These are phyloP conservation scores for Drusus annulatus DNA, from an alignment of 1,140 invertebrate genomes.

Conservation along the genomic window DNA sequence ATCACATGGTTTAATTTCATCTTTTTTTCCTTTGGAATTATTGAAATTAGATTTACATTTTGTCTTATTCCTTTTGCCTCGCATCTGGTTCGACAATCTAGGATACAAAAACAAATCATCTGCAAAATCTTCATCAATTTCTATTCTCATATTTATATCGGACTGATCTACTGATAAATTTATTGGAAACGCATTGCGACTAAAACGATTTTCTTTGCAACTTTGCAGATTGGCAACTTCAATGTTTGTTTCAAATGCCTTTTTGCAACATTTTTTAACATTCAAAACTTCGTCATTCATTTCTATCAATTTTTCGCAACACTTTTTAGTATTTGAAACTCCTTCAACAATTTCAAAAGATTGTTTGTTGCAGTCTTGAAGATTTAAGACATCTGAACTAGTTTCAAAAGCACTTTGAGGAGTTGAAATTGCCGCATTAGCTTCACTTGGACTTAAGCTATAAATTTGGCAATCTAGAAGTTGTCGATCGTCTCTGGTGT, in stretches of 20 bases:
- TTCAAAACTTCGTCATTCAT: neutral
- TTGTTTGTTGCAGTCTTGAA: no score
- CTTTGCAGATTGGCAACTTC: neutral
- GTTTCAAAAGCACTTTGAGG: no score
- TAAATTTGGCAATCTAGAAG: neutral
- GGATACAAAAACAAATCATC: constrained; percentile 21
- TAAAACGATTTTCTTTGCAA: neutral
- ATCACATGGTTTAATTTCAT: neutral
- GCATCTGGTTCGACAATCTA: neutral
- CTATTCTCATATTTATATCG: neutral
- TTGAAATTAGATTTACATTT: neutral
- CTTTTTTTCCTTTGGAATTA: neutral
- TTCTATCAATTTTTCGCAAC: neutral
- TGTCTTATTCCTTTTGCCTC: neutral
- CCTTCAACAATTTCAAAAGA: no score
- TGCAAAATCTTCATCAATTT: neutral
- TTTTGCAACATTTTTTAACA: neutral
- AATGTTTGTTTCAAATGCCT: neutral
- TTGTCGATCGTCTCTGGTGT: neutral
- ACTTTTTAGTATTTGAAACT: constrained; percentile 1
- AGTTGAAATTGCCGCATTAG: no score
- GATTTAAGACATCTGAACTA: no score
- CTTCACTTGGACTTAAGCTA: no score
- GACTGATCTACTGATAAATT: neutral
- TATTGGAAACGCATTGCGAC: neutral